phyloP scores from a whole-genome alignment of 2,888 invertebrate species.

The Mythimna lalbum region DNA sequence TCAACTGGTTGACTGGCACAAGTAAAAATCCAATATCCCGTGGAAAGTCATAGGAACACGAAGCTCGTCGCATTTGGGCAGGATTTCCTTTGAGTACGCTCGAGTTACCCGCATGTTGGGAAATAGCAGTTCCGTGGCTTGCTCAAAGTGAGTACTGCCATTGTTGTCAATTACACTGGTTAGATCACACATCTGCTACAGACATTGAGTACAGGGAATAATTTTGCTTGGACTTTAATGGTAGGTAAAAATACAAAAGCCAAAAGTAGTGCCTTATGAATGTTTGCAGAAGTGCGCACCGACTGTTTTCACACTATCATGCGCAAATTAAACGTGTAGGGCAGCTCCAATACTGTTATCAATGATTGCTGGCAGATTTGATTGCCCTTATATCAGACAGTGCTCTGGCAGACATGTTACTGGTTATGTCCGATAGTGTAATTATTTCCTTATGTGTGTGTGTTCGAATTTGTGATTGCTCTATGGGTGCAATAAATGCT shows the following conservation, averaged over 20 bases:
- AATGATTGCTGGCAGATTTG: too few species aligned
- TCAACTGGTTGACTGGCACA: slow-evolving; percentile 23
- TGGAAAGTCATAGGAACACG: slow-evolving; percentile 40
- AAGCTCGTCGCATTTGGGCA: slow-evolving; percentile 31
- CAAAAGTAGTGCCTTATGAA: too few species aligned
- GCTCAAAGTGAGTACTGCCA: slow-evolving; percentile 49
- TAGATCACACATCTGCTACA: slow-evolving; percentile 7
- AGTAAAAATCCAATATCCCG: slow-evolving; percentile 43
- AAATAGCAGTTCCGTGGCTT: slow-evolving; percentile 16
- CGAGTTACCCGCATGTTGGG: slow-evolving; percentile 39
- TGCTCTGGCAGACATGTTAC: too few species aligned
- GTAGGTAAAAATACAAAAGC: not conserved
- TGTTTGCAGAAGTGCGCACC: too few species aligned
- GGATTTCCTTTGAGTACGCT: slow-evolving; percentile 56
- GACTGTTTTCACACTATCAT: too few species aligned
- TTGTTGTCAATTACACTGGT: slow-evolving; percentile 45
- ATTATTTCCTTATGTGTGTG: too few species aligned
- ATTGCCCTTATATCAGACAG: too few species aligned
- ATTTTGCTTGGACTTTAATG: not conserved
- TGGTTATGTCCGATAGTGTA: too few species aligned
- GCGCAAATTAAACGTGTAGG: too few species aligned
- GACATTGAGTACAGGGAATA: not conserved
- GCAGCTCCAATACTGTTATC: too few species aligned
- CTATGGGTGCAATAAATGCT: too few species aligned
- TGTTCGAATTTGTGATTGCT: too few species aligned